Base-by-base conservation (phyloP, 2,113 vertebrate genomes). In the Hyaena hyaena region DNA sequence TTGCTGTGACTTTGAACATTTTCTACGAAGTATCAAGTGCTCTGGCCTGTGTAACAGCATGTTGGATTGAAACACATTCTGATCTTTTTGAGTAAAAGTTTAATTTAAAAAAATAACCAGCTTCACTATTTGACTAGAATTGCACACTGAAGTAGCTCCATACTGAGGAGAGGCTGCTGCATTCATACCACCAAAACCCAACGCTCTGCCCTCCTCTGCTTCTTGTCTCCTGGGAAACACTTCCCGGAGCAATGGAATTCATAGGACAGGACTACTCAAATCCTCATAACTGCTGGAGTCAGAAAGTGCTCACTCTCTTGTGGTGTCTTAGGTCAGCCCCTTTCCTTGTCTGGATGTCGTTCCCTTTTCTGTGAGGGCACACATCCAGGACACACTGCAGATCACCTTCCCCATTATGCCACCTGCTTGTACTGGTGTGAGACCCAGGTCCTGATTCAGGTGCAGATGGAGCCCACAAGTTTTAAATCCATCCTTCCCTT, bases 161-260 rank as follows among this genome's bases (percentile, higher is more conserved):
- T 35, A 77, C 35, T 10, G 28, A 53, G 19, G 61, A 28, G 24
- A 16, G 16, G 31, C 45, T 50, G 14, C 66, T 61, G 50, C 0
- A 12, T 17, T 39, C 11, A 17, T 48, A 16, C 95, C 12, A 7
- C 12, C 26, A n/a, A 90, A 79, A 94, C 10, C 23, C 14, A n/a
- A 1, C 28, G 12, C 10, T 35, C 0, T 0, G 10, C 12, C 53
- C 1, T 28, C n/a, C 7, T 69, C 7, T 28, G 45, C 23, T 50
- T 48, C 68, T 82, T 11, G 0, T 28, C 53, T 61, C 39, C 33
- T 43, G 65, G 26, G 35, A 93, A 58, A 39, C 2, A 2, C 16
- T 79, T 88, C 7, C 31, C n/a, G 10, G 35, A 28, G 15, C 17
- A 19, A 24, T 0, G 23, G 1, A 33, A 39, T 68, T 55, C 73